Evolutionary conservation across 2,113 vertebrate genomes (phyloP), one percentile per base, ranked within the genome.

Genomic region (Penelope pileata): DNA sequence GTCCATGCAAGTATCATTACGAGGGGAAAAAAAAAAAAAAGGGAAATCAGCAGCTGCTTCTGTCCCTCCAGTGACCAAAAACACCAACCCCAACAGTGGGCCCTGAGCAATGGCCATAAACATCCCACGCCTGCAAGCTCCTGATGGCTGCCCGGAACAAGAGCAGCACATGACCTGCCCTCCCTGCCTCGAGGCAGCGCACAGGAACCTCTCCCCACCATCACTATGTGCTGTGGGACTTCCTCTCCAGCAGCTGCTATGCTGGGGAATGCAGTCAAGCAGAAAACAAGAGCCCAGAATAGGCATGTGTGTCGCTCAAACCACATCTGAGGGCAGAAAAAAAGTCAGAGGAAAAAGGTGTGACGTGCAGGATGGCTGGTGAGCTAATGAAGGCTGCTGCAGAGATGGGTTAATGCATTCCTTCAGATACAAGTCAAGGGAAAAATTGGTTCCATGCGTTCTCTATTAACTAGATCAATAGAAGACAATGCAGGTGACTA

Each of bases 71-170:
- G 17, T n/a, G 30, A 82, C 51, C 17, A 40, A 64, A 76, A 67
- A 34, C 9, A 23, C 23, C 59, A 40, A 30, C 21, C 18, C 13
- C 4, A 27, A 58, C 3, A 29, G 62, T 40, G 19, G 29, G 29
- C 42, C 62, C 29, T 8, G 58, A 43, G 62, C 13, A 75, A 68
- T 0, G 1, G 38, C 36, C 30, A 30, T 3, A 73, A 72, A 79
- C 0, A 64, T 21, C 40, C 18, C 21, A 0, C 2, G 23, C 7
- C 66, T 1, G 1, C 2, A 8, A 38, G 13, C 30, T 72, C 53
- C 4, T 16, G 42, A n/a, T 59, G 12, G 3, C 24, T 3, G 30
- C 13, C 30, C 0, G 0, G 3, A 24, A 51, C 1, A 2, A 6
- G 56, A 40, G 7, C 77, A 47, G 74, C 47, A 14, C 48, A 30